Evolutionary conservation across 2,797 vertebrate genomes (phyloP).

Genomic region (Cirrhinus molitorella): DNA sequence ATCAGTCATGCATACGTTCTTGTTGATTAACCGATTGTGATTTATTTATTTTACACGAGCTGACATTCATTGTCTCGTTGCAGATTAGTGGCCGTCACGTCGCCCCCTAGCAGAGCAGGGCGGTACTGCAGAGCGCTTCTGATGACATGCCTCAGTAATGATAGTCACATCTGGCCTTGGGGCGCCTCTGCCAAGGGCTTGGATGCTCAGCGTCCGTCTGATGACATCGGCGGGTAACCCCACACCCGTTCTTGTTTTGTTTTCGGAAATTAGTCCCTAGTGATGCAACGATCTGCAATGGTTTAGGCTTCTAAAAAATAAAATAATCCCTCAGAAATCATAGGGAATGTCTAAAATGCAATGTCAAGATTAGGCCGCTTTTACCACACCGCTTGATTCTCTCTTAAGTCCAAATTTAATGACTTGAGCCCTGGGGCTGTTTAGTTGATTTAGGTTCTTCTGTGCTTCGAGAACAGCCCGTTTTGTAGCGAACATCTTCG

Average conservation of each 20-base stretch:
- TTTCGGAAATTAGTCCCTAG: conserved; percentile 72
- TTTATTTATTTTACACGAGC: conserved; percentile 45
- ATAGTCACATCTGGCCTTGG: conserved; percentile 61
- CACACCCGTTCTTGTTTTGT: conserved; percentile 68
- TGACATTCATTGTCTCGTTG: conserved; percentile 38
- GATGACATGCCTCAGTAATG: conserved; percentile 80
- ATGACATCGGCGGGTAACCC: conserved; percentile 82
- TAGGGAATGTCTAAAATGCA: conserved; percentile 61
- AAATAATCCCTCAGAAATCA: conserved; percentile 64
- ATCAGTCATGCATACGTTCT: conserved; percentile 33
- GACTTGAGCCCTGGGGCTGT: conserved; percentile 48
- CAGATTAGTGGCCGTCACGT: not conserved
- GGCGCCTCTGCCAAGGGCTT: conserved; percentile 64
- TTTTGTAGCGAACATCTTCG: conserved; percentile 24
- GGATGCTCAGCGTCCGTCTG: conserved; percentile 72
- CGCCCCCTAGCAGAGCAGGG: conserved; percentile 16
- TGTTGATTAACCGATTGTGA: conserved; percentile 44
- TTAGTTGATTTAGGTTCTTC: conserved; percentile 44
- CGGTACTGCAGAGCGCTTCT: conserved; percentile 57
- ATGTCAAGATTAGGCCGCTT: conserved; percentile 56
- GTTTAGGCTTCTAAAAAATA: conserved; percentile 67
- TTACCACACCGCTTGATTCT: conserved; percentile 20
- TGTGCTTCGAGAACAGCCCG: conserved; percentile 48
- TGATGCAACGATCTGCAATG: conserved; percentile 82
- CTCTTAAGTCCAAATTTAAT: conserved; percentile 60